Conservation (phyloP, 2,888 invertebrate genomes). For the Dryobota labecula region DNA sequence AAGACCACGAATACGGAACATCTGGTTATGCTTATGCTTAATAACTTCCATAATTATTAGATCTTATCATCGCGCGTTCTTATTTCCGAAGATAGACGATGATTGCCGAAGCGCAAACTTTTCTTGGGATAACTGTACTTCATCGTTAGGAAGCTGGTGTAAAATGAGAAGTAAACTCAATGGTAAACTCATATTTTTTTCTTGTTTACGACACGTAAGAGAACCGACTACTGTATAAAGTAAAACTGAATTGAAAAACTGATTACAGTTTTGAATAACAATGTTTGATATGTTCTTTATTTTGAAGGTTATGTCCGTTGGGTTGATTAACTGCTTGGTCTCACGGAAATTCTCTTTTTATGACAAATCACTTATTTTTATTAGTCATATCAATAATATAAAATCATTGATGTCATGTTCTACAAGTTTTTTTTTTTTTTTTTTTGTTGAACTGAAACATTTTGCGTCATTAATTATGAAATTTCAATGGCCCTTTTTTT, state of each 20-base stretch:
- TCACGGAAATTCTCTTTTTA: constrained; percentile 45
- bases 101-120: not conserved
- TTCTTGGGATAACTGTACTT: constrained; percentile 55
- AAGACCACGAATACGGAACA: too few species aligned
- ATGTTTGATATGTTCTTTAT: constrained; percentile 53
- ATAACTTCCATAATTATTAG: too few species aligned
- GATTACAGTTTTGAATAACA: constrained; percentile 60
- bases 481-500: too few species aligned
- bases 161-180: constrained; percentile 67
- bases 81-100: not conserved
- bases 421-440: constrained; percentile 1
- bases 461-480: too few species aligned
- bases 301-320: constrained; percentile 39
- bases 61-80: not conserved
- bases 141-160: constrained; percentile 73
- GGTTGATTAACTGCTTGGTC: constrained; percentile 46
- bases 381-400: not conserved
- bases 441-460: too few species aligned
- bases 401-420: constrained; percentile 35
- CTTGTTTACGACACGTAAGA: constrained; percentile 61
- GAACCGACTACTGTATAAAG: constrained; percentile 65
- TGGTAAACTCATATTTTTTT: constrained; percentile 59
- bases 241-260: too few species aligned
- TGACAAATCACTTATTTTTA: constrained; percentile 24
- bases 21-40: too few species aligned